Percentiles rank a stretch among this genome's conserved stretches.
Conservation (phyloP, 2,888 invertebrate genomes). For the Elmis aenea region DNA sequence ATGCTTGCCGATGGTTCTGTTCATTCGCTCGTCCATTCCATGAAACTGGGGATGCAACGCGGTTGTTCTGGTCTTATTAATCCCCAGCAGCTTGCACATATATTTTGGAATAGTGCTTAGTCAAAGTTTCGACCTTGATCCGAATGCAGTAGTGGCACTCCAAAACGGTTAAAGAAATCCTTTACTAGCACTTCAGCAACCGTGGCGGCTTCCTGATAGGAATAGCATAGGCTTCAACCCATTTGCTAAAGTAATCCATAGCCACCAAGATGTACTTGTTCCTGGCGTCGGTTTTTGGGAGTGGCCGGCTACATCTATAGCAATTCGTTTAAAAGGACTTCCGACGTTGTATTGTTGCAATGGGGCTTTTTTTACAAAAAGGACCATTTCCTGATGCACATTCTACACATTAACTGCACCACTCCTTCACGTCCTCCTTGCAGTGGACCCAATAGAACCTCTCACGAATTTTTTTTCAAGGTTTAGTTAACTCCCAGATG, state of each 20-base stretch:
- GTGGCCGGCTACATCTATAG: no score
- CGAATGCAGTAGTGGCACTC: constrained; percentile 22
- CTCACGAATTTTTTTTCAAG: constrained; percentile 22
- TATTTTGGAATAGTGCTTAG: constrained; percentile 25
- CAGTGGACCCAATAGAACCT: no score
- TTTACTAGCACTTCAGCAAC: constrained; percentile 27
- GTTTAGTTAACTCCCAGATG: constrained; percentile 31
- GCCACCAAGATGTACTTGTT: constrained; percentile 28
- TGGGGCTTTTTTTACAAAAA: constrained; percentile 6
- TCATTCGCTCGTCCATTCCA: no score
- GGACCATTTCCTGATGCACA: constrained; percentile 24
- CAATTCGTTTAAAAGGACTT: constrained; percentile 18
- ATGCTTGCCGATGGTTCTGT: no score
- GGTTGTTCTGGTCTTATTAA: constrained; percentile 29
- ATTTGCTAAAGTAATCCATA: no score
- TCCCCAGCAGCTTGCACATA: constrained; percentile 21
- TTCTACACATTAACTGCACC: no score
- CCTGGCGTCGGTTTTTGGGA: constrained; percentile 16
- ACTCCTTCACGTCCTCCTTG: constrained; percentile 15
- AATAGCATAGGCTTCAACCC: no score
- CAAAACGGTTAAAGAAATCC: constrained; percentile 21
- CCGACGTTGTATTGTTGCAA: no score
- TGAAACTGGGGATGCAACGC: no score
- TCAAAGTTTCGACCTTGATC: constrained; percentile 33
- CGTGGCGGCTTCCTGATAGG: constrained; percentile 30